Evolutionary conservation across 2,113 vertebrate genomes (phyloP).

Genomic region (Esox niger): DNA sequence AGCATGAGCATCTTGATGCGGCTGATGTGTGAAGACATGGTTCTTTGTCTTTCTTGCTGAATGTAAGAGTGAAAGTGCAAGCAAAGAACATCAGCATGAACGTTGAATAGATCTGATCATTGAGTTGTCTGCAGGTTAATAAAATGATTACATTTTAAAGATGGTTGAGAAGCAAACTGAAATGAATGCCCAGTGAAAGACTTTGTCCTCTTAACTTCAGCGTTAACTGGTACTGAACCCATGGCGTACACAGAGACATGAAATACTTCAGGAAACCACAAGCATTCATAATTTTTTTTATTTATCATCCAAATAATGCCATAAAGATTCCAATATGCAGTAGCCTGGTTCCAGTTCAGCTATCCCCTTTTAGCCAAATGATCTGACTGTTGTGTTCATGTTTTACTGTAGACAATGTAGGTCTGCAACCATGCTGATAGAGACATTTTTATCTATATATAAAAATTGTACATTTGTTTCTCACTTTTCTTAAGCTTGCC

Average conservation of each 20-base stretch:
- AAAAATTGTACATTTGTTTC: too few species aligned
- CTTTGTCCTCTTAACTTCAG: background rate
- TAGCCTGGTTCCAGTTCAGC: too few species aligned
- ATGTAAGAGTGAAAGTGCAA: too few species aligned
- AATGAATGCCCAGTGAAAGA: constrained; percentile 4
- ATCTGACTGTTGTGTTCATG: too few species aligned
- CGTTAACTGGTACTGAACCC: background rate
- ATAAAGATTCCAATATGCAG: too few species aligned
- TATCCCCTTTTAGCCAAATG: too few species aligned
- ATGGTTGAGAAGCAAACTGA: background rate
- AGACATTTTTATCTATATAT: constrained; percentile 10
- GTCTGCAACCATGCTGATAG: background rate
- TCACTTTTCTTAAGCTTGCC: too few species aligned
- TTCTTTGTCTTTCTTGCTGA: background rate
- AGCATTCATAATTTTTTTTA: constrained; percentile 16
- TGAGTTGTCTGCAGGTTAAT: background rate
- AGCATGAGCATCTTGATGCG: background rate
- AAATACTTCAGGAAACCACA: background rate
- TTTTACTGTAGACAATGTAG: too few species aligned
- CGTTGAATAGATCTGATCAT: background rate
- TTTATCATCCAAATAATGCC: background rate
- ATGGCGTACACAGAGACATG: background rate
- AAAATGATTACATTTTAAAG: background rate
- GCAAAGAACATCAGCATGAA: background rate
- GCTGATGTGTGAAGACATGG: constrained; percentile 1